These are phyloP conservation scores for Abramis brama DNA, from an alignment of 2,113 vertebrate genomes.

Conservation along the genomic window DNA sequence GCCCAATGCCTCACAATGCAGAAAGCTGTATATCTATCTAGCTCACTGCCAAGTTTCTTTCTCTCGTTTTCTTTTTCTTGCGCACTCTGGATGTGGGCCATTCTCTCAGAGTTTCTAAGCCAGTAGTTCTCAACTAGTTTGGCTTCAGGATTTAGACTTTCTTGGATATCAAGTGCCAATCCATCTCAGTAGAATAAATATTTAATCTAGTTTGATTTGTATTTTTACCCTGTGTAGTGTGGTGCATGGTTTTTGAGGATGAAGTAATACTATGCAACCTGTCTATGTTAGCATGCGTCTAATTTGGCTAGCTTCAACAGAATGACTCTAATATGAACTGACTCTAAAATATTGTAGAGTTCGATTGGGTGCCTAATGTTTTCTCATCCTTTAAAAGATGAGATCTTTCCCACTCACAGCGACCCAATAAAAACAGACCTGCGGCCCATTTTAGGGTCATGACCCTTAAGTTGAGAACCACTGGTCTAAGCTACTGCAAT, in stretches of 20 bases:
- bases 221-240: background rate
- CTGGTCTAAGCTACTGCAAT: background rate
- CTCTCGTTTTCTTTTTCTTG: constrained; percentile 48
- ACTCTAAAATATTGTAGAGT: background rate
- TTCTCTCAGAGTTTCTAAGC: background rate
- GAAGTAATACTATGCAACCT: background rate
- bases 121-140: background rate
- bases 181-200: background rate
- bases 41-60: constrained; percentile 51
- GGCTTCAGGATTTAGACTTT: background rate
- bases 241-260: background rate
- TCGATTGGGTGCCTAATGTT: no score
- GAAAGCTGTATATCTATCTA: constrained; percentile 8
- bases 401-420: background rate
- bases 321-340: background rate
- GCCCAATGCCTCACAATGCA: constrained; percentile 6
- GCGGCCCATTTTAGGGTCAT: background rate
- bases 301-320: background rate
- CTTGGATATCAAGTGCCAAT: background rate
- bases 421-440: background rate
- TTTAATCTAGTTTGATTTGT: background rate
- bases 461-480: background rate
- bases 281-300: background rate
- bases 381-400: no score
- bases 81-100: constrained; percentile 59